Percentiles rank a stretch among this genome's conserved stretches.
Evolutionary conservation across 2,113 vertebrate species (phyloP).

Genomic region (Serilophus lunatus): DNA sequence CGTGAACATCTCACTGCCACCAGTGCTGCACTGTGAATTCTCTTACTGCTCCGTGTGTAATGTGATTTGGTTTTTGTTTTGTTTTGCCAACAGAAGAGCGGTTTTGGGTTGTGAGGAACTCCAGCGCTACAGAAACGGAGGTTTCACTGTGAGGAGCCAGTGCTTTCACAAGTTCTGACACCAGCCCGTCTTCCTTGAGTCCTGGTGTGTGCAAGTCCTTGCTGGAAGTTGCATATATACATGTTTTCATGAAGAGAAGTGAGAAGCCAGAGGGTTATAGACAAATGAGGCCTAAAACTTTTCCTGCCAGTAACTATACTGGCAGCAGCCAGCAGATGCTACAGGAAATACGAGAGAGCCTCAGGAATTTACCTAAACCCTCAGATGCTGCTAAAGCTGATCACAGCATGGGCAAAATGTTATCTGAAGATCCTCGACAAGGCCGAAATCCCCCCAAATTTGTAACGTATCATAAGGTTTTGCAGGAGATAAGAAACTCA

Average conservation of each 20-base stretch:
- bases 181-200: conserved; percentile 19
- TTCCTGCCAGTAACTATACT: conserved; percentile 91
- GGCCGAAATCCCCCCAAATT: conserved; percentile 86
- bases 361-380: conserved; percentile 90
- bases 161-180: conserved; percentile 12
- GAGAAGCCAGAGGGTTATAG: conserved; percentile 96
- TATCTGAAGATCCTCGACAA: conserved; percentile 85
- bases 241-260: conserved; percentile 98
- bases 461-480: conserved; percentile 87
- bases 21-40: not conserved
- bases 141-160: not conserved
- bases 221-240: conserved; percentile 73
- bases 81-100: conserved; percentile 37
- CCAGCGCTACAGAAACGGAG: not conserved
- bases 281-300: conserved; percentile 99
- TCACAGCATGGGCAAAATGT: conserved; percentile 76
- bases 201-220: conserved; percentile 59
- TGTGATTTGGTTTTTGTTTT: not conserved
- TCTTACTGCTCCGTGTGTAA: not conserved
- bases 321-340: conserved; percentile 97
- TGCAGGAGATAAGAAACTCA: conserved; percentile 94
- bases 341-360: conserved; percentile 95
- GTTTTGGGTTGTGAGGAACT: not conserved
- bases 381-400: conserved; percentile 87
- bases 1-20: not conserved